These are phyloP conservation scores for Andrena marginata DNA, from an alignment of 2,888 invertebrate genomes.

Conservation along the genomic window DNA sequence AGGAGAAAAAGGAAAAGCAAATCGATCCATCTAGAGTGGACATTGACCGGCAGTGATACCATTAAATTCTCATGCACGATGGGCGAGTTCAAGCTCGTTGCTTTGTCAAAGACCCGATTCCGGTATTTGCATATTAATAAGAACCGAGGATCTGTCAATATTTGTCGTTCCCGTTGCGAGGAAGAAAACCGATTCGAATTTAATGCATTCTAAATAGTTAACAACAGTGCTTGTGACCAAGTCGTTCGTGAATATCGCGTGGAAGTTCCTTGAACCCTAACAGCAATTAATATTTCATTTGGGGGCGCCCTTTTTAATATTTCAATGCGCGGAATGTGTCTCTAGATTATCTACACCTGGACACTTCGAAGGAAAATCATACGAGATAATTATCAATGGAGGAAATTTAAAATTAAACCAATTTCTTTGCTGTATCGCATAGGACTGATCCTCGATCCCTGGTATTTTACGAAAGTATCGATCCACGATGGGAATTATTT, in stretches of 20 bases:
- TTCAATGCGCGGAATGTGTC: not conserved
- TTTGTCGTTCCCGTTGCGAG: constrained; percentile 3
- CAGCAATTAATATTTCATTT: not conserved
- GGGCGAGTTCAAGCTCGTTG: constrained; percentile 27
- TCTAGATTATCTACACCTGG: not conserved
- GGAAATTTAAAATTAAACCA: not conserved
- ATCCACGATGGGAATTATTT: not conserved
- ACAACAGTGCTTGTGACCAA: not conserved
- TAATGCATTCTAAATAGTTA: constrained; percentile 3
- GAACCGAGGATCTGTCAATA: constrained; percentile 8
- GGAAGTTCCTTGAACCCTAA: constrained; percentile 2
- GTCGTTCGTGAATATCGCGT: not conserved
- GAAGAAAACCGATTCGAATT: not conserved
- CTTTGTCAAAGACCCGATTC: constrained; percentile 1
- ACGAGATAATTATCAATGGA: no score
- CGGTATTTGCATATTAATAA: constrained; percentile 9
- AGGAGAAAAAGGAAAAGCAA: constrained; percentile 48
- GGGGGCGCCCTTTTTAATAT: not conserved
- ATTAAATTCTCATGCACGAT: constrained; percentile 53
- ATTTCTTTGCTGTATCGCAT: not conserved
- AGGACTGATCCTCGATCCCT: not conserved
- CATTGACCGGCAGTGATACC: constrained; percentile 65
- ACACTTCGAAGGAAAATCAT: not conserved
- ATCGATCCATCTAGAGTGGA: constrained; percentile 67
- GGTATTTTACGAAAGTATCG: not conserved